These are phyloP conservation scores for Melinopterus prodromus DNA, from an alignment of 2,888 invertebrate species.

Conservation along the genomic window DNA sequence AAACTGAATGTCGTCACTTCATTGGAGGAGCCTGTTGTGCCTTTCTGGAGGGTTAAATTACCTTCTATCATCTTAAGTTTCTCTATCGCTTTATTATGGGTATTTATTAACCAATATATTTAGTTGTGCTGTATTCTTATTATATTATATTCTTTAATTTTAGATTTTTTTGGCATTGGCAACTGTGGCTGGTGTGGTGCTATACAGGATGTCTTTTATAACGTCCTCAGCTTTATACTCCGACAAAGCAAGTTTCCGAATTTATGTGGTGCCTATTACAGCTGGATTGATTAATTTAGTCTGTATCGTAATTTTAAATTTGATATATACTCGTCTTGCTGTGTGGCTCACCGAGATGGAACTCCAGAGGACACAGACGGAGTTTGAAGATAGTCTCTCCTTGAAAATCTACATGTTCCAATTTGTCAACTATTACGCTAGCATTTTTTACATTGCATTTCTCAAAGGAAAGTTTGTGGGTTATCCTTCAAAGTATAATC, in stretches of 20 bases:
- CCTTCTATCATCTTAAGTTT: slow-evolving; percentile 76
- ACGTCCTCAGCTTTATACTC: slow-evolving; percentile 67
- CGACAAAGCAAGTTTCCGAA: slow-evolving; percentile 64
- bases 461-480: slow-evolving; percentile 82
- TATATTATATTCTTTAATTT: slow-evolving; percentile 34
- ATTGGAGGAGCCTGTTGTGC: slow-evolving; percentile 74
- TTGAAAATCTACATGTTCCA: slow-evolving; percentile 88
- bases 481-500: slow-evolving; percentile 79
- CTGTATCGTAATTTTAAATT: slow-evolving; percentile 79
- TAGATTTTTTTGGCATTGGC: slow-evolving; percentile 74
- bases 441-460: slow-evolving; percentile 86
- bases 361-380: slow-evolving; percentile 80
- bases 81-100: slow-evolving; percentile 69
- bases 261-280: slow-evolving; percentile 76
- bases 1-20: slow-evolving; percentile 67
- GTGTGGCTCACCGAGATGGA: slow-evolving; percentile 77
- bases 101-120: slow-evolving; percentile 42
- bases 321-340: slow-evolving; percentile 71
- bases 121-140: not conserved
- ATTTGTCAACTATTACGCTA: slow-evolving; percentile 90
- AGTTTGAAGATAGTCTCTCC: slow-evolving; percentile 87
- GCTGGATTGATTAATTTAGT: slow-evolving; percentile 81
- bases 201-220: slow-evolving; percentile 76
- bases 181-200: slow-evolving; percentile 78
- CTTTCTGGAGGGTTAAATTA: slow-evolving; percentile 79